Evolutionary conservation across 2,888 invertebrate genomes (phyloP).

Genomic region (Thecophora atra): DNA sequence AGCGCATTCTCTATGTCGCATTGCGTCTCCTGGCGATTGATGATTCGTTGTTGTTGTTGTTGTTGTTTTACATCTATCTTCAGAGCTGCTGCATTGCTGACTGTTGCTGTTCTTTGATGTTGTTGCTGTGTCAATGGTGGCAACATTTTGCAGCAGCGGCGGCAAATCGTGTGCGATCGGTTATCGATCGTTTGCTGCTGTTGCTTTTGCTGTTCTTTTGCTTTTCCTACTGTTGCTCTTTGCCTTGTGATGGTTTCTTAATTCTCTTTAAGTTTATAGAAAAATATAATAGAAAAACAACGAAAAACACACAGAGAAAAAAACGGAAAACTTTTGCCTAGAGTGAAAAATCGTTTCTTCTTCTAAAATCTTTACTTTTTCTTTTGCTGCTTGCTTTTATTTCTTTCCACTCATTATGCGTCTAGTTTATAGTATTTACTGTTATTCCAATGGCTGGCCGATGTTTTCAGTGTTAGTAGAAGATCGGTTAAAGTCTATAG

Average conservation of each 20-base stretch:
- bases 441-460: too few relatives aligned
- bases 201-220: slow-evolving; percentile 24
- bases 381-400: neutral
- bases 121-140: neutral
- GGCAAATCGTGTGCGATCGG: neutral
- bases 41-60: slow-evolving; percentile 2
- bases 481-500: too few relatives aligned
- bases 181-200: slow-evolving; percentile 13
- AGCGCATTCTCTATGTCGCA: slow-evolving; percentile 39
- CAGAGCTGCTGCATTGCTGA: neutral
- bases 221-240: neutral
- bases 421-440: too few relatives aligned
- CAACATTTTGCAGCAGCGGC: neutral
- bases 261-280: neutral
- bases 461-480: too few relatives aligned
- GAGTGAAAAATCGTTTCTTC: neutral
- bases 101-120: neutral
- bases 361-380: neutral
- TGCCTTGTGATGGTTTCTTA: neutral
- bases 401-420: neutral
- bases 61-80: neutral
- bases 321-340: neutral
- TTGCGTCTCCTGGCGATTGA: neutral
- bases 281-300: too few relatives aligned
- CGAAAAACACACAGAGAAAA: neutral